A percentile compares a stretch with the other conserved stretches of the same genome.
Evolutionary conservation across 2,113 vertebrate species (phyloP).

Genomic region (Herpailurus yagouaroundi): DNA sequence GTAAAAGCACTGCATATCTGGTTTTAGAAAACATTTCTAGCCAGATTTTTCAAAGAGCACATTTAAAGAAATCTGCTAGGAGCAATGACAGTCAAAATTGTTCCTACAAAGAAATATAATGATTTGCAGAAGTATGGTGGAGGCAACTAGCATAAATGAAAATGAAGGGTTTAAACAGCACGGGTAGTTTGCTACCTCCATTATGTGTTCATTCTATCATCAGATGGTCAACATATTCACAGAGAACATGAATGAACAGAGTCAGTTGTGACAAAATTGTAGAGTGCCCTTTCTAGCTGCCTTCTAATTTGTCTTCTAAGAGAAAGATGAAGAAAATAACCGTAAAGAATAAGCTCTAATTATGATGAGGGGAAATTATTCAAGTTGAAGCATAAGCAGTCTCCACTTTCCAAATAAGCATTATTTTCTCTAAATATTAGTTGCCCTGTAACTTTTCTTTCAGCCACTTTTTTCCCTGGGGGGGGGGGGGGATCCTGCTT

Average conservation of each 20-base stretch:
- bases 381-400: not conserved
- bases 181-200: not conserved
- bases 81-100: not conserved
- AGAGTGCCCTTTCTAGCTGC: not conserved
- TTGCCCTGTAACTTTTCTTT: not conserved
- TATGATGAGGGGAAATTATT: not conserved
- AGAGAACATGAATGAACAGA: not conserved
- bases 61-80: not conserved
- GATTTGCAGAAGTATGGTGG: conserved; percentile 36
- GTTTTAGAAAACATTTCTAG: not conserved
- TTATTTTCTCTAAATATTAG: conserved; percentile 46
- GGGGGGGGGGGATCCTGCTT: fast-evolving
- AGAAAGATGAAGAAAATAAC: conserved; percentile 34
- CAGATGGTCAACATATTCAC: conserved; percentile 1
- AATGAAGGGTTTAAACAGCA: not conserved
- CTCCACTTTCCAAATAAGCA: not conserved
- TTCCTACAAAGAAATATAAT: not conserved
- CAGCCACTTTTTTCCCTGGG: not conserved
- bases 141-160: not conserved
- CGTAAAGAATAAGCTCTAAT: conserved; percentile 15
- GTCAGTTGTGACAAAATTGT: not conserved
- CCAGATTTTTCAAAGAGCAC: conserved; percentile 47
- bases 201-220: conserved; percentile 6
- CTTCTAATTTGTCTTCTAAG: conserved; percentile 23
- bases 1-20: not conserved